These are phyloP conservation scores for Danionella dracula DNA, from an alignment of 2,797 vertebrate species.

Conservation along the genomic window DNA sequence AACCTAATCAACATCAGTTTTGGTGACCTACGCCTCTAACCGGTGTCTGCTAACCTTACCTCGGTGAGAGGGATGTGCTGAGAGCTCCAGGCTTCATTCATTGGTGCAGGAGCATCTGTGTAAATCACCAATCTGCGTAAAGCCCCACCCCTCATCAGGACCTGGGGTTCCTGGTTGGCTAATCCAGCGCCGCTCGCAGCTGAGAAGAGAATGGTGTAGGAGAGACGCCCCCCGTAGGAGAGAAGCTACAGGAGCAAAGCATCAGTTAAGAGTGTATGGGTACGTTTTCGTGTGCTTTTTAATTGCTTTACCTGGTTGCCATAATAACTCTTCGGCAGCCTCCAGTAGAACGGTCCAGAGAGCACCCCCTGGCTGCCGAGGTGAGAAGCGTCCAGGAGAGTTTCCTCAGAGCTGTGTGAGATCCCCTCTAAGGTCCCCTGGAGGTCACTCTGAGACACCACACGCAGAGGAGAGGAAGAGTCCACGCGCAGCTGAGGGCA, in stretches of 20 bases:
- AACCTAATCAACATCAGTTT: no score
- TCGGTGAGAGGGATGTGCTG: constrained; percentile 78
- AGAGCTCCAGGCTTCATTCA: constrained; percentile 67
- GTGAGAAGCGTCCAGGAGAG: constrained; percentile 71
- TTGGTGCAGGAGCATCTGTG: constrained; percentile 67
- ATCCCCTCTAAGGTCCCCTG: constrained; percentile 74
- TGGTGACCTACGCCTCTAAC: no score
- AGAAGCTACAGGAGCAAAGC: constrained; percentile 69
- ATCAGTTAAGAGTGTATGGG: no score
- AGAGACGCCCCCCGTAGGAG: constrained; percentile 82
- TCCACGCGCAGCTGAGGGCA: constrained; percentile 66
- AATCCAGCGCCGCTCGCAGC: constrained; percentile 71
- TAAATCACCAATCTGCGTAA: constrained; percentile 79
- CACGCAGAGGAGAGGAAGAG: constrained; percentile 52
- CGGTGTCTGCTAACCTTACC: constrained; percentile 64
- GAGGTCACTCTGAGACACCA: constrained; percentile 80
- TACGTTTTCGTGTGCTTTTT: constrained; percentile 71
- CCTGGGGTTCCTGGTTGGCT: constrained; percentile 85
- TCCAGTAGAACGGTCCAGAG: constrained; percentile 83
- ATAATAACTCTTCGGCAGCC: constrained; percentile 73
- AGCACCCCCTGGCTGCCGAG: constrained; percentile 58
- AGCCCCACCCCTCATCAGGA: constrained; percentile 83
- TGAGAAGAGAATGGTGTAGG: constrained; percentile 76
- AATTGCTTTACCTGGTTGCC: constrained; percentile 78
- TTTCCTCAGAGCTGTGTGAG: constrained; percentile 69